Evolutionary conservation across 2,797 vertebrate species (phyloP).

Genomic region (Pseudochirops cupreus): DNA sequence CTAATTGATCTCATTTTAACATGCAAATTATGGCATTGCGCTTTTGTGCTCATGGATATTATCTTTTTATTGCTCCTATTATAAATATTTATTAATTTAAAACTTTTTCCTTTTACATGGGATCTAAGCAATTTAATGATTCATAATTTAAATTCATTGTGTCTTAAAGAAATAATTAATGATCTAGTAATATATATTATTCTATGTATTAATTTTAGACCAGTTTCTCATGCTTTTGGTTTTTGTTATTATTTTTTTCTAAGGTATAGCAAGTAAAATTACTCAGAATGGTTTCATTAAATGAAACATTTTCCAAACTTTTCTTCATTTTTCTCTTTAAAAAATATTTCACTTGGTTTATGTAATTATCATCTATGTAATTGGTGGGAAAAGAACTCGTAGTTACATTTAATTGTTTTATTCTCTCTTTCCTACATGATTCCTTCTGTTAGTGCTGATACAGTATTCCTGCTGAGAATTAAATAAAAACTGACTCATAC

Average conservation of each 20-base stretch:
- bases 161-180: not conserved
- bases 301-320: conserved; percentile 35
- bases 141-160: not conserved
- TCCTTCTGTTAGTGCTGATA: not conserved
- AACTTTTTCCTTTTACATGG: conserved; percentile 50
- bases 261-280: not conserved
- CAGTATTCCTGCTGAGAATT: conserved; percentile 42
- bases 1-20: conserved; percentile 84
- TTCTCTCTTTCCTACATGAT: conserved; percentile 10
- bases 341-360: conserved; percentile 10
- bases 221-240: not conserved
- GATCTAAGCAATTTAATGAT: not conserved
- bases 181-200: not conserved
- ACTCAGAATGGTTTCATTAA: not conserved
- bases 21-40: conserved; percentile 76
- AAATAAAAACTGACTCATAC: conserved; percentile 9
- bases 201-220: not conserved
- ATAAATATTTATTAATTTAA: conserved; percentile 59
- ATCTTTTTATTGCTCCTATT: conserved; percentile 67
- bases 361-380: conserved; percentile 31
- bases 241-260: not conserved
- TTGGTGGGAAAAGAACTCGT: conserved; percentile 24
- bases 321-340: conserved; percentile 41
- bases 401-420: accelerated
- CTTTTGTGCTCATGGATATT: conserved; percentile 72